Evolutionary conservation across 1,140 invertebrate species (phyloP).

Genomic region (Brachionus rubens): DNA sequence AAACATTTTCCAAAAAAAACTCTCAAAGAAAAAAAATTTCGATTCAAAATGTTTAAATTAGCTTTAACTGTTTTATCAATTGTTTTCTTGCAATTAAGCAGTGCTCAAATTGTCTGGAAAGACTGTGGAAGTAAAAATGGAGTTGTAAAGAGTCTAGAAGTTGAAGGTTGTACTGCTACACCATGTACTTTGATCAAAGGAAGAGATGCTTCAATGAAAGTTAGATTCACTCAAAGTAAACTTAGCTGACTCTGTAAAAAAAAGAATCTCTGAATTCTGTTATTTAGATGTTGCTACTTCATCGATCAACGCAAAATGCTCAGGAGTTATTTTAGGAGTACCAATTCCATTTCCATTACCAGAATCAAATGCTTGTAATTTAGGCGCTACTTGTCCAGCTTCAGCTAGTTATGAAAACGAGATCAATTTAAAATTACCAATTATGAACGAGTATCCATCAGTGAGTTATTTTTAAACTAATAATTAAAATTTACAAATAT

Average conservation of each 20-base stretch:
- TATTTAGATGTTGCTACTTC: not conserved
- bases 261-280: not conserved
- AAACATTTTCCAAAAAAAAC: too few species aligned
- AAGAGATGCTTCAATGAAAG: not conserved
- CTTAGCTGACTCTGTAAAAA: not conserved
- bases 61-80: not conserved
- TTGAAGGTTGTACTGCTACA: not conserved
- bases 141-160: not conserved
- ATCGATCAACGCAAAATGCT: not conserved
- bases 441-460: slow-evolving; percentile 32
- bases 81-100: not conserved
- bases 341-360: slow-evolving; percentile 43
- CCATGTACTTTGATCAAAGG: slow-evolving; percentile 35
- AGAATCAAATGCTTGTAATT: slow-evolving; percentile 9
- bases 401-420: not conserved
- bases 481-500: not conserved
- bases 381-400: slow-evolving; percentile 20
- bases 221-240: slow-evolving; percentile 19
- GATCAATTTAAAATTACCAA: not conserved
- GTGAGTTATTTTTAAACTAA: not conserved
- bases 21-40: too few species aligned
- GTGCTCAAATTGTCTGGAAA: slow-evolving; percentile 1
- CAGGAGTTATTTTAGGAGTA: slow-evolving; percentile 12
- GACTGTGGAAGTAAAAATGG: slow-evolving; percentile 23
- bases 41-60: slow-evolving; percentile 9